A percentile compares a stretch with the other conserved stretches of the same genome.
Conservation (phyloP, 2,888 invertebrate species). For the Drosophila peninsularis region DNA sequence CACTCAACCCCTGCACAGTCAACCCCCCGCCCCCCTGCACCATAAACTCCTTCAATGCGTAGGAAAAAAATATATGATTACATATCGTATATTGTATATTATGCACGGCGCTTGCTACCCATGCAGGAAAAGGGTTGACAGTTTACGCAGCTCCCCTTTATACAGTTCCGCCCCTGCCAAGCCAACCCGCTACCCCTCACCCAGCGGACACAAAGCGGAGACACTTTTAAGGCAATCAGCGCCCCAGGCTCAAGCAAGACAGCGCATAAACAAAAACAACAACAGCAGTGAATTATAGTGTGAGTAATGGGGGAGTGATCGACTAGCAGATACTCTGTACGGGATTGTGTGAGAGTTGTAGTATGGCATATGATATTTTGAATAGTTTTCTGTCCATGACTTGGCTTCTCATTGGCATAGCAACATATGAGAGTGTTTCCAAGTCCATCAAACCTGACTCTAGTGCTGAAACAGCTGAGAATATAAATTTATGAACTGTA, state of each 20-base stretch:
- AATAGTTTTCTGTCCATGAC: neutral
- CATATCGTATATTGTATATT: slow-evolving; percentile 64
- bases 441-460: neutral
- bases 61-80: slow-evolving; percentile 71
- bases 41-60: slow-evolving; percentile 39
- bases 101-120: slow-evolving; percentile 11
- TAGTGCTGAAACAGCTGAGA: neutral
- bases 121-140: slow-evolving; percentile 71
- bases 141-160: slow-evolving; percentile 23
- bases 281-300: slow-evolving; percentile 13
- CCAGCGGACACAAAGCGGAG: slow-evolving; percentile 28
- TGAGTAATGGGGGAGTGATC: neutral
- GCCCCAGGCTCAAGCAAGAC: slow-evolving; percentile 36
- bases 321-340: neutral
- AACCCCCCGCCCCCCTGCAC: neutral
- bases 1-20: slow-evolving; percentile 23
- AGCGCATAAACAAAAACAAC: slow-evolving; percentile 42
- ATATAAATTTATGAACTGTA: neutral
- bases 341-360: too few species aligned
- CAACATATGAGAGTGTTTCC: neutral
- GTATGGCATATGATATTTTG: neutral
- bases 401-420: neutral
- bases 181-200: neutral
- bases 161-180: neutral
- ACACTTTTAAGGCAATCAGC: slow-evolving; percentile 74